These are phyloP conservation scores for Acrocephalus kingi DNA, from an alignment of 2,113 vertebrate species.

Conservation along the genomic window DNA sequence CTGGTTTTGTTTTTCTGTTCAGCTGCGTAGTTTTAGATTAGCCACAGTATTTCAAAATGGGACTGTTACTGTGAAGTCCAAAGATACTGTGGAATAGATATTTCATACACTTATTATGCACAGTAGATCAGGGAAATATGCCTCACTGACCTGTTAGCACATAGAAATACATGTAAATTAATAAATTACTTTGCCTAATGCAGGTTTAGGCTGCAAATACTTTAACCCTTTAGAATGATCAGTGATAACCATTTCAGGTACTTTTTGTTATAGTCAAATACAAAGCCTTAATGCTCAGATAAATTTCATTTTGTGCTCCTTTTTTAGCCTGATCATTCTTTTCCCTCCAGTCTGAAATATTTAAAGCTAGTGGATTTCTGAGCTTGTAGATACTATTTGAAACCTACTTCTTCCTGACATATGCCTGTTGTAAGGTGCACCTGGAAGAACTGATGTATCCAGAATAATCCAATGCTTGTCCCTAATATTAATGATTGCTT, in stretches of 20 bases:
- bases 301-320: background rate
- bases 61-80: background rate
- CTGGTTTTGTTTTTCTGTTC: slow-evolving; percentile 67
- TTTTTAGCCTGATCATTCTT: background rate
- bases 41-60: slow-evolving; percentile 60
- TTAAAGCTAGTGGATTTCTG: background rate
- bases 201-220: background rate
- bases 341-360: background rate
- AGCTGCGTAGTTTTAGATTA: slow-evolving; percentile 63
- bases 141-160: background rate
- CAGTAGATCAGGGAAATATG: slow-evolving; percentile 37
- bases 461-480: background rate
- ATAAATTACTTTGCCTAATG: background rate
- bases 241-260: background rate
- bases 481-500: background rate
- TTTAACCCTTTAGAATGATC: background rate
- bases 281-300: background rate
- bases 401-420: background rate
- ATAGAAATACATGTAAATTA: background rate
- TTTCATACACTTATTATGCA: background rate
- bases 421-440: background rate
- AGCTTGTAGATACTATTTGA: background rate
- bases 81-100: background rate
- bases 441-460: background rate
- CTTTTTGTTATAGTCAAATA: background rate